phyloP scores from a whole-genome alignment of 2,113 vertebrate genomes.

The Vulpes ferrilata region DNA sequence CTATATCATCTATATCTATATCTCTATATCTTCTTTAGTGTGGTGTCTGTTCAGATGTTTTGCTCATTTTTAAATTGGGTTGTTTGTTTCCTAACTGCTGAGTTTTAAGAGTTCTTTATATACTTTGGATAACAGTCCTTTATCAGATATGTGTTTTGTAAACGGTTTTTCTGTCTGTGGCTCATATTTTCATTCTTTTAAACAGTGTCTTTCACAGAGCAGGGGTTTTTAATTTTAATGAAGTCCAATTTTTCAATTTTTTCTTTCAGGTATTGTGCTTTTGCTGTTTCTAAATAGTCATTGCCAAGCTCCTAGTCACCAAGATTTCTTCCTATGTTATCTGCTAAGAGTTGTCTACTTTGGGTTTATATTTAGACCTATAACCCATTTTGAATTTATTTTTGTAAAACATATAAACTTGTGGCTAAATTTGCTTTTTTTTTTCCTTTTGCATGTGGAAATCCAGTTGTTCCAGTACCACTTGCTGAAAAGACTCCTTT shows the following conservation, averaged over 20 bases:
- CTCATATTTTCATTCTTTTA: conserved; percentile 11
- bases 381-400: background rate
- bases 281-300: background rate
- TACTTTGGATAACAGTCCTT: background rate
- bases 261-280: background rate
- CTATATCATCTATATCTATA: background rate
- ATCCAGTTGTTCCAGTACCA: background rate
- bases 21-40: background rate
- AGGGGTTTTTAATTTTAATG: background rate
- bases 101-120: conserved; percentile 11
- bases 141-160: background rate
- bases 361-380: background rate
- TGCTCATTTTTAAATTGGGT: background rate
- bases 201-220: background rate
- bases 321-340: background rate
- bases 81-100: background rate
- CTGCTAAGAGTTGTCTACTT: background rate
- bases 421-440: background rate
- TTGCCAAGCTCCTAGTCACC: background rate
- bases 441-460: background rate
- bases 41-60: background rate
- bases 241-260: background rate
- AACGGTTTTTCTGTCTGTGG: background rate
- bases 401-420: background rate
- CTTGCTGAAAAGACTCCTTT: conserved; percentile 22